Evolutionary conservation across 2,797 vertebrate genomes (phyloP), one percentile per base, ranked within the genome.

Genomic region (Malacoctenus gilli): DNA sequence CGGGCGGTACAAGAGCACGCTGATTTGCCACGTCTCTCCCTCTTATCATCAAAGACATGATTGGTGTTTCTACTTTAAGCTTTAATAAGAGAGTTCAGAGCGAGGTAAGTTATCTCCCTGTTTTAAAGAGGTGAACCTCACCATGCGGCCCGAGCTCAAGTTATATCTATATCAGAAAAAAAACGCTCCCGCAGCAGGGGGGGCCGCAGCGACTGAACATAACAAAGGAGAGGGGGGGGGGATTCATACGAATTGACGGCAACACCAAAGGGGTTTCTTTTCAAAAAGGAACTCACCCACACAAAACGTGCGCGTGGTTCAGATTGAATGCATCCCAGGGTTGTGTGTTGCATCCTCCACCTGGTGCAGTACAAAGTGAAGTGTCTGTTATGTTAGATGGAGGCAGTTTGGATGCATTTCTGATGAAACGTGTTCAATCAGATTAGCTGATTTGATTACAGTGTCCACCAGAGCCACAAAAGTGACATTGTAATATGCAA

Each of bases 31-130:
- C 9, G 19, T 31, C 30, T 13, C 25, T 56, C 55, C 57, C 20
- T 47, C 35, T 43, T 38, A 57, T 64, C 64, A 60, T 78, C 40
- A 74, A 62, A 79, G 62, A 55, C 8, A 21, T 32, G 16, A 13
- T 40, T 46, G 42, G 42, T 37, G 22, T 68, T 68, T 28, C 36
- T 38, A 57, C 52, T 68, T 31, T 46, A 69, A 65, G 35, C 59
- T 32, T 28, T 36, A 10, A 57, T 57, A 37, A 59, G 18, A 49
- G 47, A 52, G 53, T 53, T 72, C 35, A 56, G 75, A 56, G 11
- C 1, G 15, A 62, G 51, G 50, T 39, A 55, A 77, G 65, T 54
- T 6, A 6, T 5, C 25, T 9, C 9, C 5, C 25, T 28, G 9
- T 4, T 48, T 58, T 46, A 54, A 49, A 25, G 15, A 59, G 22